Base-by-base conservation (phyloP, 1,140 invertebrate genomes). In the Yoshiicerus persimilis region DNA sequence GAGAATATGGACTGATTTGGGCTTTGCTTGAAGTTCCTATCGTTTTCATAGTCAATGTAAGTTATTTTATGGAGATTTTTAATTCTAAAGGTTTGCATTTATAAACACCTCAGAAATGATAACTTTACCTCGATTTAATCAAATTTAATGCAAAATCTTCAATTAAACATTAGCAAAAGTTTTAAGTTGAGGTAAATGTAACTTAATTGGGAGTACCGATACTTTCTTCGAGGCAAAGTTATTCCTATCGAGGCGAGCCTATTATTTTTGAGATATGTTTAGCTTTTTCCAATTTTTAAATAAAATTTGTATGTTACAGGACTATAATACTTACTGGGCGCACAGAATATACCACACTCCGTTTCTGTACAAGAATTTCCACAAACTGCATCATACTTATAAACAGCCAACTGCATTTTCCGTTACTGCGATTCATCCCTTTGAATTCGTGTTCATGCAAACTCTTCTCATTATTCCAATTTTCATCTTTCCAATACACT, bases 331-430 rank as follows among this genome's bases (percentile, higher is more conserved):
- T 0, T 96, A 96, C 91, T 95, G 95, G 92, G 90, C 94, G 32
- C 95, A 96, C 91, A 92, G 95, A 2, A 90, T 95, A 83, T 96
- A 95, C 91, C 96, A 96, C 91, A 94, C 92, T 0, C 95, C 95
- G 2, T 95, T 93, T 90, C 89, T 96, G 27, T 96, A 96, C 93
- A 95, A 95, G 91, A 91, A 94, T 89, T 96, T 96, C 91, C 96
- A 96, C 92, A 96, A 96, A 91, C 92, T 95, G 0, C 95, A 96
- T 90, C 95, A 96, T 92, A 95, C 94, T 89, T 96, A 96, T 92
- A 95, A 95, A 91, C 95, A 96, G 91, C 96, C 95, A 0, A 96
- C 95, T 0, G 95, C 95, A 2, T 96, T 96, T 92, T 95, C 95
- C 0, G 95, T 95, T 0, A 95, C 95, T 0, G 95, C 95, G 4